Base-by-base conservation (phyloP, 1,140 invertebrate species). In the Batillaria attramentaria region DNA sequence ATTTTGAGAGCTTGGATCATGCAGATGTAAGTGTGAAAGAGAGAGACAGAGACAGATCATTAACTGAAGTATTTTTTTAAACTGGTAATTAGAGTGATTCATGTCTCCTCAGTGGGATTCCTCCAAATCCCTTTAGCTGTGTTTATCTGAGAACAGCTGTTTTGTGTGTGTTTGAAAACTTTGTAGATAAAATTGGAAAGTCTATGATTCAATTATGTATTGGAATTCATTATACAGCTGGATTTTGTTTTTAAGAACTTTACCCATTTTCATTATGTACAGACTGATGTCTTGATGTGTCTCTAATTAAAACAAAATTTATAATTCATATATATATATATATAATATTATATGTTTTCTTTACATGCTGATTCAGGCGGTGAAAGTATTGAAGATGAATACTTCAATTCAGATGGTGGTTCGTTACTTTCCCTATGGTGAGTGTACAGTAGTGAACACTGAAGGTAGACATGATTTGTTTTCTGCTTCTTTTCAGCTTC, bases 1-100 rank as follows among this genome's bases (percentile, higher is more conserved):
- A 86, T 69, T 91, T 91, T 84, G 85, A 88, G 72, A 84, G 86
- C 31, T 89, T 91, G 73, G 89, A 88, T 62, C 90, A 91, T 83
- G 79, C 85, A 43, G 85, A 89, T 82, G 90, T 90, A 77, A 78
- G 79, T 74, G 0, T 10, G 35, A 50, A 50, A 13, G 24, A 50
- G 46, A 50, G 46, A 50, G 46, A 24, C 10, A 24, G 2, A 31
- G 24, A 24, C 33, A 24, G 24, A 16, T 2, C 16, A 33, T 4
- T 66, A 28, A 24, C 33, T 66, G 1, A 66, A 66, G 33, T 0
- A 16, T 16, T 33, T 66, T 33, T 66, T 66, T 1, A 28, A 28
- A 50, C 57, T 69, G n/a, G 3, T 1, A 54, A 2, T 20, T 54
- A 54, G 50, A 3, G 3, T 54, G n/a, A 54, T n/a, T 54, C n/a